These are phyloP conservation scores for Aporophyla nigra DNA, from an alignment of 2,888 invertebrate genomes.

Conservation along the genomic window DNA sequence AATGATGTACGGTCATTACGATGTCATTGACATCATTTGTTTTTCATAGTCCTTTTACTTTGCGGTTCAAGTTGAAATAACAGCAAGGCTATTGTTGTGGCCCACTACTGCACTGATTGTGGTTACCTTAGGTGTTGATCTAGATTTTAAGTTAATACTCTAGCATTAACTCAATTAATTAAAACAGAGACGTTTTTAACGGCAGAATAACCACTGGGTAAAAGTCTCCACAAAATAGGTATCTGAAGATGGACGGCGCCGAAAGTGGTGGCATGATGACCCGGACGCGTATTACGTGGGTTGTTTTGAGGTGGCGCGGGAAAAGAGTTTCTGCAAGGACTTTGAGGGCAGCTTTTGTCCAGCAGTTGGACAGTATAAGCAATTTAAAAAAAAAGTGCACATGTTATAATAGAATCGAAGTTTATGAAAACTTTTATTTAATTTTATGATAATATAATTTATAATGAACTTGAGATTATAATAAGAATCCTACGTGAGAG, in stretches of 20 bases:
- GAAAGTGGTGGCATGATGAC: too few relatives aligned
- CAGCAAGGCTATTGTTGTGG: conserved; percentile 75
- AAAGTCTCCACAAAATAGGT: too few relatives aligned
- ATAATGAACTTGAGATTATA: neutral
- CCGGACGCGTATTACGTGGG: too few relatives aligned
- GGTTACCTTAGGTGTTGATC: conserved; percentile 27
- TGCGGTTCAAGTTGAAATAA: conserved; percentile 73
- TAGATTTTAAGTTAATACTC: neutral
- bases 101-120: conserved; percentile 69
- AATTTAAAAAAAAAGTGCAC: too few relatives aligned
- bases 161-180: neutral
- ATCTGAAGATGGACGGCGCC: too few relatives aligned
- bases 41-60: conserved; percentile 75
- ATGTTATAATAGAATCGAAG: neutral
- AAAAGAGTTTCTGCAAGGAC: too few relatives aligned
- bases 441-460: neutral
- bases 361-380: too few relatives aligned
- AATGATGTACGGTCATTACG: conserved; percentile 84
- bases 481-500: neutral
- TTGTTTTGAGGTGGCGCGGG: too few relatives aligned
- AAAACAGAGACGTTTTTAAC: neutral
- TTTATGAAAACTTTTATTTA: neutral
- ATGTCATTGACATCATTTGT: conserved; percentile 87
- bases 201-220: too few relatives aligned
- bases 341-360: too few relatives aligned